These are phyloP conservation scores for Calliphora vomitoria DNA, from an alignment of 2,888 invertebrate genomes.

Conservation along the genomic window DNA sequence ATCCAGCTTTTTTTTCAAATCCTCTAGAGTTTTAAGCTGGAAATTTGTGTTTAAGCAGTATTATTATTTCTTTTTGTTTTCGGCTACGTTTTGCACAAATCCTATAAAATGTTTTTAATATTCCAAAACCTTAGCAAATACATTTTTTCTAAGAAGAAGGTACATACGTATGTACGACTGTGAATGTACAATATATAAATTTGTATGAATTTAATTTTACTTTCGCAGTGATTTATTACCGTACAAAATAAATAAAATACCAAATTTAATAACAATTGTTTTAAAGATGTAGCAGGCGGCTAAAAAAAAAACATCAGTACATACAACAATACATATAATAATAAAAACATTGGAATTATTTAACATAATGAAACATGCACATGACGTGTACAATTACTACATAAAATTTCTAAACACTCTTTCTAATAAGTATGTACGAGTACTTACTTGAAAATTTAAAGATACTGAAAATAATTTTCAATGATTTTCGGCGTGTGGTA, in stretches of 20 bases:
- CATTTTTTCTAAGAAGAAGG: conserved; percentile 6
- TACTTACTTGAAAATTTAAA: conserved; percentile 47
- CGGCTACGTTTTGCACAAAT: not conserved
- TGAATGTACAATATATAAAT: too few species aligned
- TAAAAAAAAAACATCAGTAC: not conserved
- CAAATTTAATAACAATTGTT: conserved; percentile 55
- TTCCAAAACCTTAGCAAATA: conserved; percentile 48
- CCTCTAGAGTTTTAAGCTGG: conserved; percentile 3
- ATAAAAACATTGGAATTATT: conserved; percentile 49
- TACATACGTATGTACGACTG: not conserved
- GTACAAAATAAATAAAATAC: conserved; percentile 5
- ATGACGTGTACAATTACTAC: conserved; percentile 59
- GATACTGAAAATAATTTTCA: conserved; percentile 14
- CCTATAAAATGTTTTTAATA: conserved; percentile 46
- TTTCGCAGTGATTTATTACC: conserved; percentile 51
- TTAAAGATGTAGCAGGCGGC: conserved; percentile 14
- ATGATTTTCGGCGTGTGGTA: not conserved
- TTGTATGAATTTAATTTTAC: conserved; percentile 43
- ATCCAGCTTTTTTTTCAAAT: not conserved
- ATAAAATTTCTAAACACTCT: not conserved
- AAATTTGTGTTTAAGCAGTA: not conserved
- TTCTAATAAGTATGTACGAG: too few species aligned
- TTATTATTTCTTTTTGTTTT: conserved; percentile 17
- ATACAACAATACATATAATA: not conserved
- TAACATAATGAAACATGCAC: conserved; percentile 62